Evolutionary conservation across 2,797 vertebrate species (phyloP), one percentile per base, ranked within the genome.

Genomic region (Parauchenoglanis punctatus): DNA sequence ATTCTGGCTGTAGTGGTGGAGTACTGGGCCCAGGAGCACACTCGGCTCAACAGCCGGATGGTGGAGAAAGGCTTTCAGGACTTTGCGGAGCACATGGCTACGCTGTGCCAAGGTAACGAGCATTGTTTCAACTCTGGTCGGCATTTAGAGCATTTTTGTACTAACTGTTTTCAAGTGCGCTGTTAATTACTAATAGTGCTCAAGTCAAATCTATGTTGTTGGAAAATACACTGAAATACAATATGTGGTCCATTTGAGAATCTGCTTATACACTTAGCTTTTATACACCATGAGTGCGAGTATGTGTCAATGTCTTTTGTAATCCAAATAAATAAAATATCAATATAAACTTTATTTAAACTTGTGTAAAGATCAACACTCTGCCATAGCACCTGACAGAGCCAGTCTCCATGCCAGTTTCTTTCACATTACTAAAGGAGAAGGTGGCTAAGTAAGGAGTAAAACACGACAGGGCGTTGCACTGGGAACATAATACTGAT

Each of bases 11-110:
- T 96, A 58, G 90, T 96, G 89, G 95, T 98, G 91, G 97, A 99
- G 90, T 98, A 96, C 91, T 99, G 98, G 97, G 96, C 97, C 92
- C 91, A 97, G 89, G 95, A 97, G 88, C 94, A 97, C 91, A 93
- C 96, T 58, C 95, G 94, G 88, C 94, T 96, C 89, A 97, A 98
- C 93, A 96, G 93, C 94, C 95, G 91, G 28, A 87, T 96, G 49
- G 94, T 98, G 88, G 93, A 93, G 89, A 96, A 96, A 80, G 91
- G 97, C 91, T 92, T 96, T 86, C 94, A 95, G 91, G 96, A 97
- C 89, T 92, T 98, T 5, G 95, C 96, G 0, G 96, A 94, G 85
- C 95, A 97, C 77, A 93, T 99, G 90, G 96, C 96, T 44, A 86
- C 96, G 88, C 94, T 95, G 0, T 98, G 96, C 93, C 95, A 97